Evolutionary conservation across 2,797 vertebrate genomes (phyloP).

Genomic region (Ibycter americanus): DNA sequence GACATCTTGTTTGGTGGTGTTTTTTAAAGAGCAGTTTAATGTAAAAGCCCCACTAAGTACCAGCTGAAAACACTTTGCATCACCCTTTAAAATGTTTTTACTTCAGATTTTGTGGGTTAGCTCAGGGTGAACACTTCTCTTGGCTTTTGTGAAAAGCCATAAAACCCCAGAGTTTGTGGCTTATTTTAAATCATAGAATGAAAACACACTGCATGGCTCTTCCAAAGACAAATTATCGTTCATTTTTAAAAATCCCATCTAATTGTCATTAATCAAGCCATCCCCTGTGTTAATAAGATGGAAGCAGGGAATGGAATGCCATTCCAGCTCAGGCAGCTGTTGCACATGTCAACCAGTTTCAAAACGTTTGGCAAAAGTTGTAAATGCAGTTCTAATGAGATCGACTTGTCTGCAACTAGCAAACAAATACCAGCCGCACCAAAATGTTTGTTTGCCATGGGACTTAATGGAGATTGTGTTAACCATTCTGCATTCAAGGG

Average conservation of each 20-base stretch:
- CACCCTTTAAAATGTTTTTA: not conserved
- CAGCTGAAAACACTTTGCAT: constrained; percentile 7
- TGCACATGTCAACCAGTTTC: constrained; percentile 42
- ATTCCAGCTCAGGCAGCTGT: constrained; percentile 46
- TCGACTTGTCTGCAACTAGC: constrained; percentile 29
- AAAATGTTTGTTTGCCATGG: constrained; percentile 47
- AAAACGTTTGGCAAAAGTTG: constrained; percentile 56
- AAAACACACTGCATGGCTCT: not conserved
- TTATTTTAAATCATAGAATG: constrained; percentile 16
- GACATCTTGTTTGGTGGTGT: not conserved
- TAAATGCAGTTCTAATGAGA: constrained; percentile 65
- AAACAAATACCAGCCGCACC: constrained; percentile 56
- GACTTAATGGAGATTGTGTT: constrained; percentile 51
- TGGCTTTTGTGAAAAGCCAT: not conserved
- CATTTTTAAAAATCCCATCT: constrained; percentile 16
- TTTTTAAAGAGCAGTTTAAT: not conserved
- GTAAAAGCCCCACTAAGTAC: not conserved
- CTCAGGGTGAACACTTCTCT: not conserved
- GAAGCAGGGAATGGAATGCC: constrained; percentile 1
- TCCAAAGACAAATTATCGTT: constrained; percentile 14
- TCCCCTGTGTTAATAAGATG: not conserved
- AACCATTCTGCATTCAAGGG: constrained; percentile 34
- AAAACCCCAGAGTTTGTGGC: not conserved
- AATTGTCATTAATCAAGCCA: constrained; percentile 33
- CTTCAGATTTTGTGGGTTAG: not conserved